Base-by-base conservation (phyloP, 1,140 invertebrate genomes). In the Drosophila asahinai region DNA sequence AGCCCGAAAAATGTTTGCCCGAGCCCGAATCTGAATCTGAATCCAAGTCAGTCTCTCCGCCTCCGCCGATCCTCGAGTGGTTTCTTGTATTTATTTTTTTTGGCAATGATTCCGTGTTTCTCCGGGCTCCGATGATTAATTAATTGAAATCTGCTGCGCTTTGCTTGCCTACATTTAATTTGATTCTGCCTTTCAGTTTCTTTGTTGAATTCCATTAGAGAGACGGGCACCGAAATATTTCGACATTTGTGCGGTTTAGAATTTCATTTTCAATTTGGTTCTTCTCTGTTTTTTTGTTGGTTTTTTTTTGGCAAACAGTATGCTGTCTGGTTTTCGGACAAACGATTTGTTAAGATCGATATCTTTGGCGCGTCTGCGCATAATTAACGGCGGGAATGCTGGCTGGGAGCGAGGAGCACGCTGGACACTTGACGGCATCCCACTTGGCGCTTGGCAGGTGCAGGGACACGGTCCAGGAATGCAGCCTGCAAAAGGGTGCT, bases 281-380 rank as follows among this genome's bases (percentile, higher is more conserved):
- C 38, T n/a, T 42, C 54, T 36, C 15, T 55, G 30, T 73, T 43
- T 47, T 47, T 11, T 30, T 45, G 22, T 22, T 51, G 5, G 15
- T 64, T 48, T 36, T 17, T 59, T 59, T 42, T 74, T 65, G 68
- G 19, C 73, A 73, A 57, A 73, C 48, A 47, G 75, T 61, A 42
- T 55, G 60, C 47, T 48, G 58, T 62, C 55, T 77, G 65, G 42
- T 42, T 83, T 80, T 89, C 66, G 87, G 86, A 76, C 86, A 89
- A 90, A 90, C 86, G 86, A 89, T 89, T 89, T 89, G 86, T 89
- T 89, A 86, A 84, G 86, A 89, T 89, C 87, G 77, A 75, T 83
- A 89, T 89, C 86, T 90, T 89, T 89, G 78, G 84, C 84, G 86
- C 84, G 84, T 78, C 86, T 81, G 68, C 83, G 83, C 84, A 87